phyloP scores from a whole-genome alignment of 2,888 invertebrate species.

The Branchinecta sandiegonensis region DNA sequence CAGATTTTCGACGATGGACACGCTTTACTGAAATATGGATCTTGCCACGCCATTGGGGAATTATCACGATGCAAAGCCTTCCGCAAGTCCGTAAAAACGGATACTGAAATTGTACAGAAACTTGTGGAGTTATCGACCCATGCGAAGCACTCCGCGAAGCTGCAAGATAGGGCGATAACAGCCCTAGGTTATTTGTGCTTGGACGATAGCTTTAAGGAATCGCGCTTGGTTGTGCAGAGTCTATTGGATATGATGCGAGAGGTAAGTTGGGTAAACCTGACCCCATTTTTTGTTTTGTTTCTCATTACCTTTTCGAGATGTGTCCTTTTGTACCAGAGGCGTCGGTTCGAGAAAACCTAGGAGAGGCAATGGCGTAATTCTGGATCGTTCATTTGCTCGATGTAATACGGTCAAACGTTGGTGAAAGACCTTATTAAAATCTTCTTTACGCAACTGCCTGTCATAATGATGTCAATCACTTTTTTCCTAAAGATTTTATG shows the following conservation, averaged over 20 bases:
- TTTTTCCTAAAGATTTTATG: no score
- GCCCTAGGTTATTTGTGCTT: conserved; percentile 65
- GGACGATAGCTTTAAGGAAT: conserved; percentile 60
- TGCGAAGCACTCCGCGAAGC: conserved; percentile 51
- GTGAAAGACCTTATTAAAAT: no score
- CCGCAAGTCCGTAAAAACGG: neutral
- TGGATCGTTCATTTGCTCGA: no score
- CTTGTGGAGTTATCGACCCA: conserved; percentile 57
- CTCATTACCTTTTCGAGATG: no score
- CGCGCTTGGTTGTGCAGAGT: conserved; percentile 54
- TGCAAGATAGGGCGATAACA: conserved; percentile 51
- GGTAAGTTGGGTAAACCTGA: conserved; percentile 38
- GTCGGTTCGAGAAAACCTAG: no score
- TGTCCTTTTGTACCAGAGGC: no score
- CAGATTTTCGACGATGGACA: conserved; percentile 40
- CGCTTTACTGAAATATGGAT: conserved; percentile 48
- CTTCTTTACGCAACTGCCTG: no score
- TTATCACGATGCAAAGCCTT: conserved; percentile 44
- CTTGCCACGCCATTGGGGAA: conserved; percentile 50
- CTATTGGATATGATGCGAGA: conserved; percentile 62
- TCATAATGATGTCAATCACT: no score
- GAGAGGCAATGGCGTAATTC: no score
- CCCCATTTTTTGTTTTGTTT: neutral
- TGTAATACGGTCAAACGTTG: no score
- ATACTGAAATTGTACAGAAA: conserved; percentile 46